Evolutionary conservation across 2,888 invertebrate genomes (phyloP).

Genomic region (Heterodera filipjevi): DNA sequence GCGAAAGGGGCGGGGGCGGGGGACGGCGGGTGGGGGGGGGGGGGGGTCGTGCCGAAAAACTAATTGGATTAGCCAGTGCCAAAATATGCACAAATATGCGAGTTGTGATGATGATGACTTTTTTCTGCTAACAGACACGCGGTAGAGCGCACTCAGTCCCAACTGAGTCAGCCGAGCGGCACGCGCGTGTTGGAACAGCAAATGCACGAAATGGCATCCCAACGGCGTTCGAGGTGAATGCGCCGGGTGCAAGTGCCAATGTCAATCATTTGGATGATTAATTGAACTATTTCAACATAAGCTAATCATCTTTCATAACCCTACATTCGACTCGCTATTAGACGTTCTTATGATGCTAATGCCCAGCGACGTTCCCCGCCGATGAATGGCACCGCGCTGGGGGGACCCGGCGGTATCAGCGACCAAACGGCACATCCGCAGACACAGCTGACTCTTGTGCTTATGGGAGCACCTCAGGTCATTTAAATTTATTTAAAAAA

Average conservation of each 20-base stretch:
- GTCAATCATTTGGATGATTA: no score
- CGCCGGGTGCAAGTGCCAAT: no score
- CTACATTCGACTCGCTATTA: no score
- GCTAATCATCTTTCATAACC: no score
- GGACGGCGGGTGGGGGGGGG: background rate
- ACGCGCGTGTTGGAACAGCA: background rate
- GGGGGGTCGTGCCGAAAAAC: background rate
- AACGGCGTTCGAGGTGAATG: background rate
- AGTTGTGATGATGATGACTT: background rate
- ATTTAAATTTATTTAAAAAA: background rate
- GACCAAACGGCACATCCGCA: slow-evolving; percentile 4
- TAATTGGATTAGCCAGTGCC: slow-evolving; percentile 11
- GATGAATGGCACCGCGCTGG: background rate
- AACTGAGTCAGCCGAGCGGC: slow-evolving; percentile 9
- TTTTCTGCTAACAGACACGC: background rate
- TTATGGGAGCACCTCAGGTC: slow-evolving; percentile 43
- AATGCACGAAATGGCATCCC: background rate
- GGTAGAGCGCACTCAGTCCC: slow-evolving; percentile 25
- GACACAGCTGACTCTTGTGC: slow-evolving; percentile 37
- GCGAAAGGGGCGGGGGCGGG: background rate
- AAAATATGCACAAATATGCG: background rate
- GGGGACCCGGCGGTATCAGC: background rate
- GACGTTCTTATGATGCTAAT: slow-evolving; percentile 12
- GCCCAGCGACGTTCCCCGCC: slow-evolving; percentile 1
- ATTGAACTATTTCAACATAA: no score